Evolutionary conservation across 2,113 vertebrate species (phyloP), one percentile per base, ranked within the genome.

Genomic region (Sylvietta virens): DNA sequence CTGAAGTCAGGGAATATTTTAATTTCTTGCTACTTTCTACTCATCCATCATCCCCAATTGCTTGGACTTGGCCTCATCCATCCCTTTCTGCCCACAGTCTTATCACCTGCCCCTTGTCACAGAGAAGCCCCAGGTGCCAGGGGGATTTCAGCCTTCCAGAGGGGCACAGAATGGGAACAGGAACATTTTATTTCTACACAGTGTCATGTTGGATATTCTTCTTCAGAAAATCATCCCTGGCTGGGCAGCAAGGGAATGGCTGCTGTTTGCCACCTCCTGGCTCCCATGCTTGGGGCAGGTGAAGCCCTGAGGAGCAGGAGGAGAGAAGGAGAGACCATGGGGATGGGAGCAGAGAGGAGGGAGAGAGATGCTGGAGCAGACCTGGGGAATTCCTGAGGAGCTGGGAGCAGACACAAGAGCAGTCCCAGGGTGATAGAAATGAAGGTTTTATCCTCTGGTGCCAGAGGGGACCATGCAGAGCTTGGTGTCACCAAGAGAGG

Each of bases 111-210:
- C 33, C 37, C 30, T 72, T 11, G 9, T 5, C 39, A 24, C 17
- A 54, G 84, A 74, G 50, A 39, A 70, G 24, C 9, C n/a, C 23
- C 31, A 44, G n/a, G 8, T 54, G 18, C 45, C 35, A 35, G 37
- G 17, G 18, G 37, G 26, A 60, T 71, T 65, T 45, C 61, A 79
- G 3, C 23, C n/a, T 81, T 51, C 31, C 37, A 45, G 42, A 37
- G 31, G 15, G 40, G 6, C 50, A 50, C 33, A 35, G 18, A 40
- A 64, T 22, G 39, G 40, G 15, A 86, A 26, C 35, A 50, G 21
- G 35, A 35, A 3, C 6, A 4, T 30, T 26, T 50, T 20, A 37
- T n/a, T 40, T 33, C 67, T 15, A 4, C 9, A 9, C 1, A 0
- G 14, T 4, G 13, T 50, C 16, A 1, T 20, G 15, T 8, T 64